Evolutionary conservation across 2,113 vertebrate species (phyloP), one percentile per base, ranked within the genome.

Genomic region (Copsychus sechellarum): DNA sequence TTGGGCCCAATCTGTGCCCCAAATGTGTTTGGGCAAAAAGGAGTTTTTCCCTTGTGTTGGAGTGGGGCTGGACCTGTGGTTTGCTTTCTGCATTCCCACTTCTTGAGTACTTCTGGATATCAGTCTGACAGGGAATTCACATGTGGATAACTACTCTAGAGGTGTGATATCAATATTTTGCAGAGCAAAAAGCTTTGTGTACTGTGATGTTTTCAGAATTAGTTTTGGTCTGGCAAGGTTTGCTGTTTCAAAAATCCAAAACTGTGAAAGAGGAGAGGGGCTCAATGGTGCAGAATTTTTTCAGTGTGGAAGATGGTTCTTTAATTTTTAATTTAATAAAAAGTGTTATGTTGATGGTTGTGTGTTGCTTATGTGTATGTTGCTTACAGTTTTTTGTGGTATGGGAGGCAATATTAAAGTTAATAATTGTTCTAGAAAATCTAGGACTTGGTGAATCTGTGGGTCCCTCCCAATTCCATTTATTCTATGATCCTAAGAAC

Each of bases 1-100:
- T 43, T 21, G 34, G 33, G 29, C 48, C 66, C 10, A 9, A 5
- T 31, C 24, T 17, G 24, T 11, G 17, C 12, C 54, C 54, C 28
- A n/a, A 69, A 2, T 1, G 3, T 43, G 9, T 12, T 1, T 3
- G 38, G 45, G 53, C 62, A 17, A 3, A 17, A 42, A 36, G 5
- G 43, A 7, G 0, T 19, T 91, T 50, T 42, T 43, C 25, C 33
- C 24, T 43, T 1, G 1, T 29, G 19, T 34, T 36, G 17, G 26
- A 43, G 25, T 19, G 23, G 29, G n/a, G 5, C 62, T 58, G 78
- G 42, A 58, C 38, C 73, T 54, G 70, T 40, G 78, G 24, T 51
- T 87, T 67, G 20, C 31, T 86, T 33, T 4, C 22, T 65, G 7
- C 1, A 0, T 57, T 82, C 60, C 6, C 22, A 3, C 34, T 76